Evolutionary conservation across 2,113 vertebrate genomes (phyloP).

Genomic region (Thalassoma bifasciatum): DNA sequence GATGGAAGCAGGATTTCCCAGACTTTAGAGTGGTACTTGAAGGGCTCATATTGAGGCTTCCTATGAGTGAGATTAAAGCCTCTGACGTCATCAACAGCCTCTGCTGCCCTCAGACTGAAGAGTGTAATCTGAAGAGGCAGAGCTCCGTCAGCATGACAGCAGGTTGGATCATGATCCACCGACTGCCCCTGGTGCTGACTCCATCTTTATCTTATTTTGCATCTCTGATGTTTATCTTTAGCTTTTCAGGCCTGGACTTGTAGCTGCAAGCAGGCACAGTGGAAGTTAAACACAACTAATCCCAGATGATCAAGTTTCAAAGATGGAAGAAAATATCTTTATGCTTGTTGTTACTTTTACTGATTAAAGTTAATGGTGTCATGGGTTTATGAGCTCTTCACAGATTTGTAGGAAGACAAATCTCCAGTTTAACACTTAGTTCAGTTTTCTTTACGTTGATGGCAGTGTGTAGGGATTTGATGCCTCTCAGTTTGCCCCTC

Average conservation of each 20-base stretch:
- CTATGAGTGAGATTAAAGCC: slow-evolving; percentile 45
- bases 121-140: slow-evolving; percentile 7
- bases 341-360: too few relatives aligned
- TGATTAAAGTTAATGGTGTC: not conserved
- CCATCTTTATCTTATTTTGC: not conserved
- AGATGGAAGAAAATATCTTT: too few relatives aligned
- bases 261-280: too few relatives aligned
- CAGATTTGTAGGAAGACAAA: too few relatives aligned
- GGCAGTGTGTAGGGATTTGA: too few relatives aligned
- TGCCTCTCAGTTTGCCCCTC: too few relatives aligned
- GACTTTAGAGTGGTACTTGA: slow-evolving; percentile 32
- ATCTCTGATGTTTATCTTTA: not conserved
- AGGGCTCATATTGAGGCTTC: slow-evolving; percentile 16
- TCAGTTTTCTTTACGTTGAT: too few relatives aligned
- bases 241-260: not conserved
- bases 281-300: not conserved
- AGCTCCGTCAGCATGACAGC: not conserved
- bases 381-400: too few relatives aligned
- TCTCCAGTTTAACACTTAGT: too few relatives aligned
- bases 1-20: slow-evolving; percentile 5
- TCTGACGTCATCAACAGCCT: slow-evolving; percentile 43
- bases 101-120: slow-evolving; percentile 9
- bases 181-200: not conserved
- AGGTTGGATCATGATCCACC: not conserved
- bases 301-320: too few relatives aligned